Base-by-base conservation (phyloP, 2,113 vertebrate species). In the Gymnorhina tibicen region DNA sequence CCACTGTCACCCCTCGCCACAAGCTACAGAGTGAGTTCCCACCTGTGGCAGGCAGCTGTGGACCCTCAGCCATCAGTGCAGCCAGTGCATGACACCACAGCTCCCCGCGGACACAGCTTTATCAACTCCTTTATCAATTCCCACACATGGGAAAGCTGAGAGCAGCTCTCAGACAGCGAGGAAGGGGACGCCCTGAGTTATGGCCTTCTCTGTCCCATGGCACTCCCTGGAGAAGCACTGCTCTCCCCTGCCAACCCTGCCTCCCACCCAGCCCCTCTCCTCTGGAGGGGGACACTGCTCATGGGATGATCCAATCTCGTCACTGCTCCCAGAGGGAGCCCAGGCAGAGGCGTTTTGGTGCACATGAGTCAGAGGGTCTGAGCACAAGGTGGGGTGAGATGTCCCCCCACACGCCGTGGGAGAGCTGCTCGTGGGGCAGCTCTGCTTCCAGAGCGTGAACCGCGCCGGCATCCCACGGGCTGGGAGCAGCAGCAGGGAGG, bases 321-420 rank as follows among this genome's bases (percentile, higher is more conserved):
- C 91, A 72, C 10, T 0, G 53, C 85, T 75, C 41, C 41, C 56
- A 42, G 56, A 74, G 76, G 58, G 74, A 46, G 46, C 32, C 33
- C n/a, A 67, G n/a, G 58, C 87, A 76, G 67, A 77, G 59, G 59
- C 8, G 3, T 32, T 68, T 3, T 46, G 73, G 39, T 42, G 63
- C 0, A 1, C 12, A 0, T 32, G 53, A 89, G 68, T 73, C 93
- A 91, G 53, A 89, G 64, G 58, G 68, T 46, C 63, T 8, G 10
- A 76, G 52, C 72, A 39, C 17, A 21, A 2, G 2, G 44, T 3
- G 62, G 72, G 77, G 7, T 0, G 17, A 77, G 72, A 83, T 11
- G 11, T 58, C 32, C 37, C 47, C 44, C 11, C 9, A 37, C 8
- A 1, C 0, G 0, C 20, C 0, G 0, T 16, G 62, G 53, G 83